phyloP scores from a whole-genome alignment of 2,797 vertebrate genomes.

The Sarcophilus harrisii region DNA sequence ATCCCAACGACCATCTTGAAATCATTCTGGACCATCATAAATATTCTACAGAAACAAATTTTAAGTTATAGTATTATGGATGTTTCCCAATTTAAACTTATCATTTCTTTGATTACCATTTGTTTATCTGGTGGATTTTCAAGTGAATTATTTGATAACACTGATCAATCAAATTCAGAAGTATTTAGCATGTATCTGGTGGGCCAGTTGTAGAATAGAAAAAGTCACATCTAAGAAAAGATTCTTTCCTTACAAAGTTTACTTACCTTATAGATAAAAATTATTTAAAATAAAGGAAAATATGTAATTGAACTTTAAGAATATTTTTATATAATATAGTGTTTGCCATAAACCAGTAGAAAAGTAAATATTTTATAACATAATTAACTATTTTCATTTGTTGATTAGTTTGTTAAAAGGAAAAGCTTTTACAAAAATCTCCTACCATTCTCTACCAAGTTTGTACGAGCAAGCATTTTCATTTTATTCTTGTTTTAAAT shows the following conservation, averaged over 20 bases:
- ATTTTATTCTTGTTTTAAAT: slow-evolving; percentile 1
- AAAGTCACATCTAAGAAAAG: not conserved
- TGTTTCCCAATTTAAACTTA: not conserved
- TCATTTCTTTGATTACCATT: not conserved
- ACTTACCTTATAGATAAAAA: not conserved
- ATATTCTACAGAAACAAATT: not conserved
- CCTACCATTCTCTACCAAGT: not conserved
- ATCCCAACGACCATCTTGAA: not conserved
- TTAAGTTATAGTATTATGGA: not conserved
- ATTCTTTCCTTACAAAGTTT: not conserved
- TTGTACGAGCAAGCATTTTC: not conserved
- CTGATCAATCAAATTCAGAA: not conserved
- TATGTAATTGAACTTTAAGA: not conserved
- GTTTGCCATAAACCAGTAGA: not conserved
- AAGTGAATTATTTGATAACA: not conserved
- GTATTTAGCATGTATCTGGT: not conserved
- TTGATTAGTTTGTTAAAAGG: not conserved
- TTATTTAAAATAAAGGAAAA: not conserved
- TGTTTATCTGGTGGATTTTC: not conserved
- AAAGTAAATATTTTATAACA: not conserved
- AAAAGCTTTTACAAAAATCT: not conserved
- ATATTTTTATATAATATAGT: not conserved
- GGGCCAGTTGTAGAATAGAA: not conserved
- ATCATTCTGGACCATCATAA: not conserved
- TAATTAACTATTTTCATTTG: not conserved